phyloP scores from a whole-genome alignment of 1,140 invertebrate genomes.

The Leptopilina clavipes region DNA sequence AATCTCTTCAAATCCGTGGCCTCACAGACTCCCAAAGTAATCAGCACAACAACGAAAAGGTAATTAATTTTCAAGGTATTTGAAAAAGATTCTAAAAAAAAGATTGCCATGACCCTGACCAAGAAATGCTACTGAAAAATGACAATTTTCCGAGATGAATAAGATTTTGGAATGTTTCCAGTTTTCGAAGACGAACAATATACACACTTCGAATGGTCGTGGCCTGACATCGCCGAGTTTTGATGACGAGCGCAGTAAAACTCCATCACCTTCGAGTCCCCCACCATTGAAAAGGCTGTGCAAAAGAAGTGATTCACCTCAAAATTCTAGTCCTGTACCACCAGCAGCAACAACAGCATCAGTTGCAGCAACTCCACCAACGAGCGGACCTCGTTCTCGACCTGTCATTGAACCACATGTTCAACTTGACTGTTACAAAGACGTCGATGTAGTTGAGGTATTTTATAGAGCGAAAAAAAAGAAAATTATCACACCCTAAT shows the following conservation, averaged over 20 bases:
- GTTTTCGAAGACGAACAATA: conserved; percentile 72
- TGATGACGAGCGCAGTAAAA: conserved; percentile 73
- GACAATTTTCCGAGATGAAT: conserved; percentile 17
- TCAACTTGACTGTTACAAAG: conserved; percentile 74
- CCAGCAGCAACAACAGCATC: conserved; percentile 64
- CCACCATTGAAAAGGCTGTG: conserved; percentile 75
- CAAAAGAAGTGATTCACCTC: conserved; percentile 74
- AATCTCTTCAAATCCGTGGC: conserved; percentile 90
- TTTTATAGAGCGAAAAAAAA: conserved; percentile 35
- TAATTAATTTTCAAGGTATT: conserved; percentile 39
- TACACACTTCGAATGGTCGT: conserved; percentile 72
- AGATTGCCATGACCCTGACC: neutral
- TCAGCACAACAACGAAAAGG: conserved; percentile 75
- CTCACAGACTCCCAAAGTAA: conserved; percentile 80
- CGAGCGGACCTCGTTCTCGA: conserved; percentile 69
- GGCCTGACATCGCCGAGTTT: conserved; percentile 72
- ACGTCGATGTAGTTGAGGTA: conserved; percentile 74
- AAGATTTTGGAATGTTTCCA: conserved; percentile 52
- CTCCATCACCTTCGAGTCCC: conserved; percentile 71
- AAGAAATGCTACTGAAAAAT: neutral
- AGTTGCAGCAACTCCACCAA: conserved; percentile 62
- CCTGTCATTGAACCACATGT: conserved; percentile 73
- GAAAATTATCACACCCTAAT: conserved; percentile 38
- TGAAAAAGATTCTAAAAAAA: neutral
- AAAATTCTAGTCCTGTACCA: conserved; percentile 74